Evolutionary conservation across 2,888 invertebrate species (phyloP).

Genomic region (Dione juno): DNA sequence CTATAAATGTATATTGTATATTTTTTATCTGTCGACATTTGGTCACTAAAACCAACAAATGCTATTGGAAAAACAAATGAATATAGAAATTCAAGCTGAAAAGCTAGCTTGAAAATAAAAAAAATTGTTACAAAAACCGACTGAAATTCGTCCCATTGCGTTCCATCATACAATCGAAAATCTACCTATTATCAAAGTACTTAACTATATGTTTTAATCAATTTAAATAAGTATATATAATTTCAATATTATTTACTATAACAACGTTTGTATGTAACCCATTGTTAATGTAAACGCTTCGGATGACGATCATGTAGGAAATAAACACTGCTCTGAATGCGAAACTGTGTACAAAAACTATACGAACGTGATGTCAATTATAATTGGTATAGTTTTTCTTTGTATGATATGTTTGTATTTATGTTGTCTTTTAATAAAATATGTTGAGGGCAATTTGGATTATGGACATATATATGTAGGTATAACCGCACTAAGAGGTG

Average conservation of each 20-base stretch:
- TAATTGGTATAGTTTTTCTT: conserved; percentile 44
- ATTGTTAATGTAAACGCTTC: conserved; percentile 36
- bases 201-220: too few relatives aligned
- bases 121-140: too few relatives aligned
- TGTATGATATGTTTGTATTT: background rate
- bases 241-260: background rate
- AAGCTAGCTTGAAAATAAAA: too few relatives aligned
- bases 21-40: too few relatives aligned
- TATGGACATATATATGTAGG: background rate
- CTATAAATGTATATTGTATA: too few relatives aligned
- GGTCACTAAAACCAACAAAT: too few relatives aligned
- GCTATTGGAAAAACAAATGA: too few relatives aligned
- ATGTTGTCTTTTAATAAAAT: background rate
- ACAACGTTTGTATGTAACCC: conserved; percentile 1
- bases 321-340: conserved; percentile 41
- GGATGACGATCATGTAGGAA: conserved; percentile 48
- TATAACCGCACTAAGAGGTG: background rate
- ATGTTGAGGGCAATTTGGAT: background rate
- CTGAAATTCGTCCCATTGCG: too few relatives aligned
- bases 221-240: too few relatives aligned
- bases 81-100: too few relatives aligned
- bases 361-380: conserved; percentile 53
- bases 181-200: too few relatives aligned
- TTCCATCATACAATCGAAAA: too few relatives aligned
- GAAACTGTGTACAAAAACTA: conserved; percentile 47